phyloP scores from a whole-genome alignment of 2,797 vertebrate species.

The Apogon hyalosoma region DNA sequence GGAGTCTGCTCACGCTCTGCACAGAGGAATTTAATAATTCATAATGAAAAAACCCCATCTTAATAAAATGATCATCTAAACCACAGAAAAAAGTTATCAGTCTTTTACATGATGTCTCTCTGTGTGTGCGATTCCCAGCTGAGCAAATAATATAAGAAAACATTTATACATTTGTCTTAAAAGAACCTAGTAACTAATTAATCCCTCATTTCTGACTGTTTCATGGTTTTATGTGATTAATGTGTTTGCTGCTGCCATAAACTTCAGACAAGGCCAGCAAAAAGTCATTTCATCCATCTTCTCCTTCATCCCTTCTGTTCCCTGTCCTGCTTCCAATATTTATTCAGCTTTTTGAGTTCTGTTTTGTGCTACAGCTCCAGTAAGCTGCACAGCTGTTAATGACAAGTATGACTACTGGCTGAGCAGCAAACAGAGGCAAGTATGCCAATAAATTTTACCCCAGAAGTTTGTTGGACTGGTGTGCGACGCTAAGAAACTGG shows the following conservation, averaged over 20 bases:
- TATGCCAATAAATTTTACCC: constrained; percentile 5
- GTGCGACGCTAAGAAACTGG: not conserved
- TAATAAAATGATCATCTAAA: constrained; percentile 39
- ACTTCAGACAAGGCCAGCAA: constrained; percentile 8
- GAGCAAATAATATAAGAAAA: constrained; percentile 59
- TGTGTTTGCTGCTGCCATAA: constrained; percentile 33
- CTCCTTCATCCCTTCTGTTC: constrained; percentile 5
- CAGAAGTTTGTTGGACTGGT: constrained; percentile 7
- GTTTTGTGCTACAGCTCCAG: constrained; percentile 1
- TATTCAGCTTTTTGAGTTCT: not conserved
- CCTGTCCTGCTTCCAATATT: constrained; percentile 7
- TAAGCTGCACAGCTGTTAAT: constrained; percentile 23
- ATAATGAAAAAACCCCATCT: constrained; percentile 9
- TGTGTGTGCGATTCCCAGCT: constrained; percentile 17
- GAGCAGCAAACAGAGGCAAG: not conserved
- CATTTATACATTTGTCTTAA: constrained; percentile 40
- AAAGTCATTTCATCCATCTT: constrained; percentile 28
- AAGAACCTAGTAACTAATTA: constrained; percentile 68
- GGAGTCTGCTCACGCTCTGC: constrained; percentile 18
- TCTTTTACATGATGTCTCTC: not conserved
- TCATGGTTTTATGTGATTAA: constrained; percentile 49
- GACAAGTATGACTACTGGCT: constrained; percentile 2
- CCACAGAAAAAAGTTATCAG: constrained; percentile 11
- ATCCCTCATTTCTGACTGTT: constrained; percentile 54
- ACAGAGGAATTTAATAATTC: not conserved